Conservation (phyloP, 2,888 invertebrate species). For the Pseudeuparius sepicola region DNA sequence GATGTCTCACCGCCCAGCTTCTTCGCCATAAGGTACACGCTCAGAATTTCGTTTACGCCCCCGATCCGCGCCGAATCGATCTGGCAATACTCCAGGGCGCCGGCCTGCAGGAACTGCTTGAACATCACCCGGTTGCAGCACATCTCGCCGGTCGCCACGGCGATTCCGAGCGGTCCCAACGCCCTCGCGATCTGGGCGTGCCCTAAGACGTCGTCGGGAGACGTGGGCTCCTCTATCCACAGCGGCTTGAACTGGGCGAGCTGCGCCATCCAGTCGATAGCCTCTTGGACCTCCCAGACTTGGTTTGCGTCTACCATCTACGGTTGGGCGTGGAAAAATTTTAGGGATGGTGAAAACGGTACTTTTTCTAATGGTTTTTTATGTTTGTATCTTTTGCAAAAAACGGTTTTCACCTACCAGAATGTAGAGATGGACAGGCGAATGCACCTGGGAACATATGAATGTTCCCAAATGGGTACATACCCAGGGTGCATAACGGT, state of each 20-base stretch:
- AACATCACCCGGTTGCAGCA: conserved; percentile 87
- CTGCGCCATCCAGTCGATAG: conserved; percentile 77
- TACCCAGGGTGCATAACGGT: too few species aligned
- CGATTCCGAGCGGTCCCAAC: conserved; percentile 61
- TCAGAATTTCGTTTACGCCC: conserved; percentile 77
- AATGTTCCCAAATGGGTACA: too few species aligned
- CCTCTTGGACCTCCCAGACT: conserved; percentile 77
- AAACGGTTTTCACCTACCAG: too few species aligned
- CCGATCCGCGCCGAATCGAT: conserved; percentile 84
- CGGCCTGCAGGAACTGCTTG: conserved; percentile 77
- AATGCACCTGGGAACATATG: too few species aligned
- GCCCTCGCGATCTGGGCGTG: conserved; percentile 71
- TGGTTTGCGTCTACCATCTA: conserved; percentile 85
- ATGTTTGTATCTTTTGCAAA: too few species aligned
- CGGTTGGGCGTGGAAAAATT: too few species aligned
- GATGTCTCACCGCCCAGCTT: conserved; percentile 62
- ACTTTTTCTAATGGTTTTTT: too few species aligned
- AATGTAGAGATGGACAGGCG: too few species aligned
- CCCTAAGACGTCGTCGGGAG: conserved; percentile 83
- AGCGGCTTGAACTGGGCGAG: conserved; percentile 62
- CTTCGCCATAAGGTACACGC: conserved; percentile 82
- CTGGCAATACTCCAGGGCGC: conserved; percentile 79
- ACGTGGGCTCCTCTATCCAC: conserved; percentile 93
- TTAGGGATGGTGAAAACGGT: too few species aligned
- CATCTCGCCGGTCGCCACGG: conserved; percentile 88